Evolutionary conservation across 2,888 invertebrate genomes (phyloP).

Genomic region (Oegoconia quadripuncta): DNA sequence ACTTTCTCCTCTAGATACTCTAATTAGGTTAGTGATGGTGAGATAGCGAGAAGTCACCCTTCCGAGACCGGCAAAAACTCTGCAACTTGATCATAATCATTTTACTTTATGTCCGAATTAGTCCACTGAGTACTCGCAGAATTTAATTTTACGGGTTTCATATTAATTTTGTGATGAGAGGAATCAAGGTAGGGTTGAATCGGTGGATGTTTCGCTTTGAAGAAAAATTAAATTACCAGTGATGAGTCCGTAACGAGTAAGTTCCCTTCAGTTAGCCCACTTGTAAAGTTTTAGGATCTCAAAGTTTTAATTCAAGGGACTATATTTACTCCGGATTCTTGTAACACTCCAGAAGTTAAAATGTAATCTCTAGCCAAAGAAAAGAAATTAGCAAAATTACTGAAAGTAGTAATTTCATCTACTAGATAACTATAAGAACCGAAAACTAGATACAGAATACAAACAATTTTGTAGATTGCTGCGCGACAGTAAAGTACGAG

Average conservation of each 20-base stretch:
- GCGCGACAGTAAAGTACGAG: conserved; percentile 21
- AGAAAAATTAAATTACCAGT: no score
- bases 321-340: no score
- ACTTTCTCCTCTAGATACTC: conserved; percentile 50
- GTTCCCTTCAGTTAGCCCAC: no score
- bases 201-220: no score
- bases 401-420: no score
- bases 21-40: conserved; percentile 62
- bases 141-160: conserved; percentile 35
- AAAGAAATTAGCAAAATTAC: no score
- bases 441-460: conserved; percentile 4
- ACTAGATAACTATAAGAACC: no score
- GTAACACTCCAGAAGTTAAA: no score
- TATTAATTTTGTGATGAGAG: conserved; percentile 24
- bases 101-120: conserved; percentile 50
- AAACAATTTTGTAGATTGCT: conserved; percentile 32
- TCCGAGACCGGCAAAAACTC: conserved; percentile 36
- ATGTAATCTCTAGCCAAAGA: no score
- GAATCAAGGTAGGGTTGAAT: conserved; percentile 13
- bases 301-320: no score
- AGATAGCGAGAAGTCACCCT: conserved; percentile 32
- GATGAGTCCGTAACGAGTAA: no score
- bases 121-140: conserved; percentile 35
- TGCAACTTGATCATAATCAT: conserved; percentile 51
- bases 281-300: no score